Evolutionary conservation across 1,140 invertebrate species (phyloP), one percentile per base, ranked within the genome.

Genomic region (Phthorimaea operculella): DNA sequence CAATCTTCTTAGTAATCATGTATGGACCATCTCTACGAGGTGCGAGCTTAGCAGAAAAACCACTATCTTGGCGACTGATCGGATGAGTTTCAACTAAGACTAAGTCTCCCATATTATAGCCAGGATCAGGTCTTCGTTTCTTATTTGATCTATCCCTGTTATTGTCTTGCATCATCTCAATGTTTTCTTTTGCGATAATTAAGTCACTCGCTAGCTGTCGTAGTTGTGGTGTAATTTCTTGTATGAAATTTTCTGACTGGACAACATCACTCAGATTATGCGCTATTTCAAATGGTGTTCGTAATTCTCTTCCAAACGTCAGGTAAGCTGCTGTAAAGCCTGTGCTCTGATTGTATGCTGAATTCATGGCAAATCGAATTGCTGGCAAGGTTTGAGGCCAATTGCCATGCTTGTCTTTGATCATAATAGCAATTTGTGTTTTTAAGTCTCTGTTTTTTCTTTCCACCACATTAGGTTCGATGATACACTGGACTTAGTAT

Each of bases 1-100:
- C 28, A 14, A 4, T 1, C 10, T 15, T 45, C 16, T 54, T 21
- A 1, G 5, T n/a, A 7, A 54, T 54, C 8, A 15, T 2, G 42
- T 68, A 70, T n/a, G 67, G 67, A 3, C 64, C 68, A 14, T 70
- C 68, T 2, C 71, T 51, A 17, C 59, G 53, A 5, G 71, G 64
- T 18, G 52, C 52, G 36, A 74, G 66, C 34, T 72, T 74, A 45
- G 34, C 42, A 0, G 65, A 68, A 18, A 59, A 52, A 33, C 58
- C 61, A 17, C 63, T 62, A 0, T 44, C 12, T 1, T 60, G 53
- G 12, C 62, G 58, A 14, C 71, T 74, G 0, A 52, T 28, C 0
- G 52, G 10, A 44, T 74, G 69, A 1, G 52, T 48, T 1, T 55
- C 52, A 12, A 70, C 59, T 6, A 63, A 54, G 0, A 74, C 62